A percentile compares a stretch with the other conserved stretches of the same genome.
Evolutionary conservation across 2,888 invertebrate species (phyloP).

Genomic region (Merodon equestris): DNA sequence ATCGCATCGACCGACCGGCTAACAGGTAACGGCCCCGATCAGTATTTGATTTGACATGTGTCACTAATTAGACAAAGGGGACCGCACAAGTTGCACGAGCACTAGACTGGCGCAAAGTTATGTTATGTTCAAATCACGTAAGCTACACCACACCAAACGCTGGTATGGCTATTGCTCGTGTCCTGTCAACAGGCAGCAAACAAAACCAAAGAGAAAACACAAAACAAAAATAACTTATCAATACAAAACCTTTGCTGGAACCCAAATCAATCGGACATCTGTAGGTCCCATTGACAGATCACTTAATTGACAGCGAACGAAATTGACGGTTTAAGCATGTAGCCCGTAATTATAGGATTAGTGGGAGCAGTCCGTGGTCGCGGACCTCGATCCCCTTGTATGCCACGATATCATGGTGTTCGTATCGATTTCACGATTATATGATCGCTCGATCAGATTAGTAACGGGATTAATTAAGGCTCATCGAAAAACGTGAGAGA

Average conservation of each 20-base stretch:
- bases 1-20: constrained; percentile 51
- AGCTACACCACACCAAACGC: too few relatives aligned
- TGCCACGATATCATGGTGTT: constrained; percentile 39
- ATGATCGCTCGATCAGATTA: constrained; percentile 66
- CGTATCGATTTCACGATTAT: constrained; percentile 66
- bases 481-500: constrained; percentile 43
- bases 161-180: constrained; percentile 26
- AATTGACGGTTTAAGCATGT: constrained; percentile 67
- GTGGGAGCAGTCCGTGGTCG: constrained; percentile 49
- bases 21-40: constrained; percentile 30
- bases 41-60: constrained; percentile 64
- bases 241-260: constrained; percentile 54
- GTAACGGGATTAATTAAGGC: constrained; percentile 66
- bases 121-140: constrained; percentile 32
- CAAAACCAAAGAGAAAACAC: constrained; percentile 17
- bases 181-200: constrained; percentile 53
- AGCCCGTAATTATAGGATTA: constrained; percentile 67
- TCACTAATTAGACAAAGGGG: constrained; percentile 66
- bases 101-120: constrained; percentile 36
- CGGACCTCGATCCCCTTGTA: constrained; percentile 1
- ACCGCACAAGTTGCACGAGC: constrained; percentile 61
- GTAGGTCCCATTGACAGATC: constrained; percentile 62
- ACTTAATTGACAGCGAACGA: constrained; percentile 67
- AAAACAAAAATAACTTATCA: constrained; percentile 26
- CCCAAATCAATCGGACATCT: constrained; percentile 67